Conservation (phyloP, 2,888 invertebrate species). For the Cenopis cana region DNA sequence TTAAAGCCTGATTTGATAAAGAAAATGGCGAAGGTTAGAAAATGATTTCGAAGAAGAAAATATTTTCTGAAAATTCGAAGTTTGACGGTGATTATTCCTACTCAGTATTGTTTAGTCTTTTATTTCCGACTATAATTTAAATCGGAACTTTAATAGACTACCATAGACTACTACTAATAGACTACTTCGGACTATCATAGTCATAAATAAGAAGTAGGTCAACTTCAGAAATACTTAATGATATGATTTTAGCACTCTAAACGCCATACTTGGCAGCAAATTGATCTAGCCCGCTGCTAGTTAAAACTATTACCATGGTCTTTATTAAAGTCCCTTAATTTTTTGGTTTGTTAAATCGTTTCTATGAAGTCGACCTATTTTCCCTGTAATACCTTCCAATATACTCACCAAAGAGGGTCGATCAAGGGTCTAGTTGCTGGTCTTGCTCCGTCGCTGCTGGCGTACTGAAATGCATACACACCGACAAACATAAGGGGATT, state of each 20-base stretch:
- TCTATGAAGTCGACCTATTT: background rate
- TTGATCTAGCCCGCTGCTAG: too few species aligned
- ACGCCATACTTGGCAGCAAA: too few species aligned
- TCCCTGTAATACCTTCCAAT: background rate
- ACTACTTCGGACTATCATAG: too few species aligned
- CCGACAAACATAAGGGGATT: conserved; percentile 68
- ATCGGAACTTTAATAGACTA: too few species aligned
- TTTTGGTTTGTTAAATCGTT: too few species aligned
- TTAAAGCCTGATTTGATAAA: conserved; percentile 11
- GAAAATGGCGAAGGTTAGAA: conserved; percentile 13
- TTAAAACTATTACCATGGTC: background rate
- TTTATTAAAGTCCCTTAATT: too few species aligned
- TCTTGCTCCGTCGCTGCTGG: conserved; percentile 95
- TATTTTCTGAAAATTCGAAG: background rate
- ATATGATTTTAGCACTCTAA: background rate
- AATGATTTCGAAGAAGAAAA: conserved; percentile 7
- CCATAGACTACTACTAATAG: too few species aligned
- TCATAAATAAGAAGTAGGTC: background rate
- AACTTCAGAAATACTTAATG: background rate
- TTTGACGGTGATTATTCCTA: background rate
- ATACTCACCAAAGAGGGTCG: conserved; percentile 69
- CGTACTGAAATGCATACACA: conserved; percentile 91
- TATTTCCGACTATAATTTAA: background rate
- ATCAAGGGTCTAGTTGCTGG: conserved; percentile 89
- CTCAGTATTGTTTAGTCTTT: background rate